Evolutionary conservation across 2,888 invertebrate species (phyloP).

Genomic region (Tiphia femorata): DNA sequence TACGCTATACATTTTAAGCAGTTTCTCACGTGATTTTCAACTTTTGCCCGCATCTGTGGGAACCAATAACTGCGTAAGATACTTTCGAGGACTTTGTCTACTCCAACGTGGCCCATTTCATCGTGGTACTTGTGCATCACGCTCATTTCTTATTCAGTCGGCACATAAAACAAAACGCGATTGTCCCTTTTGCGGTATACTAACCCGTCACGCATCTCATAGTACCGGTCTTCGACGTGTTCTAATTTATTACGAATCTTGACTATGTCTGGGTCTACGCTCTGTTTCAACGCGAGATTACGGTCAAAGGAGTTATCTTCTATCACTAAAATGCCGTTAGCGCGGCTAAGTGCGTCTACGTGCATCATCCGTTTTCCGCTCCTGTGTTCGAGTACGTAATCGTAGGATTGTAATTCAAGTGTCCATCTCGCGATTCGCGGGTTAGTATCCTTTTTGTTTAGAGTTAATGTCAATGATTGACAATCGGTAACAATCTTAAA

Average conservation of each 20-base stretch:
- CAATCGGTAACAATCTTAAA: constrained; percentile 6
- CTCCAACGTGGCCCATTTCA: background rate
- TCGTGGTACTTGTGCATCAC: background rate
- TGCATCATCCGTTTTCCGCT: background rate
- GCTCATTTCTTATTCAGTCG: background rate
- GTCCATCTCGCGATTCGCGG: background rate
- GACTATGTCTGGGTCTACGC: background rate
- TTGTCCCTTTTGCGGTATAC: background rate
- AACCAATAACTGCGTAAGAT: background rate
- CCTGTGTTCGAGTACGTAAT: background rate
- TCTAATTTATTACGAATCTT: no score
- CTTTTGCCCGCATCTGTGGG: background rate
- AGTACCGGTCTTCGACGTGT: no score
- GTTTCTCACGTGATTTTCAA: background rate
- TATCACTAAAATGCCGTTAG: background rate
- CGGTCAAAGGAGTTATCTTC: no score
- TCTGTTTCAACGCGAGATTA: background rate
- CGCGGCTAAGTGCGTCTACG: background rate
- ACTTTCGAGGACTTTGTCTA: background rate
- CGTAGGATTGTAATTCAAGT: background rate
- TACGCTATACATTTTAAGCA: constrained; percentile 4
- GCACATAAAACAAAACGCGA: background rate
- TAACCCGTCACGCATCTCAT: background rate
- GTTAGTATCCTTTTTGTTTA: background rate
- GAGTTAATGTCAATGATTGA: background rate